phyloP scores from a whole-genome alignment of 2,888 invertebrate genomes.

The Pardosa pseudoannulata region DNA sequence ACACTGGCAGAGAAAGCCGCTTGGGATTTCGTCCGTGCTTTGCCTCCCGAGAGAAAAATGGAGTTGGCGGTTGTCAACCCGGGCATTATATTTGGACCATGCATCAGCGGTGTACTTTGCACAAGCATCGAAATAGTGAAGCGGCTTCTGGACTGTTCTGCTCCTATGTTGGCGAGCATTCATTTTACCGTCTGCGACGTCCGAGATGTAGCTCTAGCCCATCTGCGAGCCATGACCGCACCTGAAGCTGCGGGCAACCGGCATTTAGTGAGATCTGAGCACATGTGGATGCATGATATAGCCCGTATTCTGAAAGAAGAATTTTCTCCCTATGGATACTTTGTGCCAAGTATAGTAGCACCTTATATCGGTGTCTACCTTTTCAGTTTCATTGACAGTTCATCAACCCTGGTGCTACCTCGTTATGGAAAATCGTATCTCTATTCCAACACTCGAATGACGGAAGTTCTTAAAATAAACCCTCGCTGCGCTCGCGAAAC shows the following conservation, averaged over 20 bases:
- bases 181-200: conserved; percentile 76
- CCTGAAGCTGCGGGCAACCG: conserved; percentile 77
- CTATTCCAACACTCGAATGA: conserved; percentile 78
- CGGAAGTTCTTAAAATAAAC: conserved; percentile 77
- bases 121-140: conserved; percentile 73
- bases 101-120: conserved; percentile 75
- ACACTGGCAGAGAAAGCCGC: conserved; percentile 79
- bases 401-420: conserved; percentile 78
- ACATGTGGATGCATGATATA: conserved; percentile 77
- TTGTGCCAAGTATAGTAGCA: conserved; percentile 77
- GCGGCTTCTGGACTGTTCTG: conserved; percentile 76
- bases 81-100: conserved; percentile 79
- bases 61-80: conserved; percentile 79
- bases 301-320: conserved; percentile 77
- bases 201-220: conserved; percentile 77
- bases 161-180: conserved; percentile 76
- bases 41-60: conserved; percentile 77
- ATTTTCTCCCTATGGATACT: conserved; percentile 74
- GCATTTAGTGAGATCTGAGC: conserved; percentile 74
- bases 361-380: conserved; percentile 78
- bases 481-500: conserved; percentile 78
- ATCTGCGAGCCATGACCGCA: conserved; percentile 76
- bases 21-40: conserved; percentile 79
- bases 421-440: conserved; percentile 76
- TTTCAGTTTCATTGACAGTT: conserved; percentile 78